Percentiles rank a stretch among this genome's conserved stretches.
phyloP scores from a whole-genome alignment of 2,888 invertebrate species.

The Mythimna albipuncta region DNA sequence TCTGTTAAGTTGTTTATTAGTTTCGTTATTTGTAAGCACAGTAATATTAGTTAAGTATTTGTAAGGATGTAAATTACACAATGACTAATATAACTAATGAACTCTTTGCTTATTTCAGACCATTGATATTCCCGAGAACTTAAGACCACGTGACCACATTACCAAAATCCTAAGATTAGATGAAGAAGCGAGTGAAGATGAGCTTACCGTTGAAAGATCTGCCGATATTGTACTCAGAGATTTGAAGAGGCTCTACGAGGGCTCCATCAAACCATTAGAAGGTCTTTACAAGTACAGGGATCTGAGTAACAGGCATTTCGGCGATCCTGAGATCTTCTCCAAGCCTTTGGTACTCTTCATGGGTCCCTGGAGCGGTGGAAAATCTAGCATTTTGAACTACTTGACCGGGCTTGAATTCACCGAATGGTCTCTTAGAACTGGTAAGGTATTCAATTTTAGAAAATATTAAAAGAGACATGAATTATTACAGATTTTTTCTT shows the following conservation, averaged over 20 bases:
- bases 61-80: too few species aligned
- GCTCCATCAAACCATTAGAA: conserved; percentile 97
- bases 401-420: conserved; percentile 96
- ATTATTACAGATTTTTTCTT: not conserved
- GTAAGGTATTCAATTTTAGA: conserved; percentile 83
- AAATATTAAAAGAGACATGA: not conserved
- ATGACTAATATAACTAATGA: not conserved
- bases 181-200: conserved; percentile 93
- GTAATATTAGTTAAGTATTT: too few species aligned
- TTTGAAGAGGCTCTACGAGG: conserved; percentile 96
- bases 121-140: conserved; percentile 94
- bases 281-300: conserved; percentile 97
- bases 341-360: conserved; percentile 98
- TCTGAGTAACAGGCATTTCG: conserved; percentile 97
- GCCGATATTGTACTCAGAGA: conserved; percentile 95
- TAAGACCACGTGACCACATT: conserved; percentile 95
- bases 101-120: conserved; percentile 86
- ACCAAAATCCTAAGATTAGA: conserved; percentile 95
- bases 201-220: conserved; percentile 93
- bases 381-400: conserved; percentile 98
- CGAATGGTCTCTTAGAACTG: conserved; percentile 95
- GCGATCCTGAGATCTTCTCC: conserved; percentile 98
- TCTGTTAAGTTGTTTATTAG: too few species aligned
- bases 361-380: conserved; percentile 99
- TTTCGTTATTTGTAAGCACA: too few species aligned